These are phyloP conservation scores for Triplophysa siluroides DNA, from an alignment of 2,113 vertebrate genomes.

Conservation along the genomic window DNA sequence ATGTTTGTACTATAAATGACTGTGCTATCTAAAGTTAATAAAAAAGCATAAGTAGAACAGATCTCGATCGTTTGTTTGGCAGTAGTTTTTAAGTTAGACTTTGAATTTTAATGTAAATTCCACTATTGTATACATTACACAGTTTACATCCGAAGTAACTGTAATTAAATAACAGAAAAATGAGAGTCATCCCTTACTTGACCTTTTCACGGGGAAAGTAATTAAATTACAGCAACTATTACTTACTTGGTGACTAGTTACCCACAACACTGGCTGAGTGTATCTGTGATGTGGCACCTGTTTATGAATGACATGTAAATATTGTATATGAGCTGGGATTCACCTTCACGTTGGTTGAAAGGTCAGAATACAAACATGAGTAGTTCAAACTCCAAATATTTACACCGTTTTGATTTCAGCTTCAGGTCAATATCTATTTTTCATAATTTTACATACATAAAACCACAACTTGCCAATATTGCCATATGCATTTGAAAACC, in stretches of 20 bases:
- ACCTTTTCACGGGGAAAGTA: too few species aligned
- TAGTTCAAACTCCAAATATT: neutral
- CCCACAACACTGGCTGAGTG: neutral
- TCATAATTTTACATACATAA: neutral
- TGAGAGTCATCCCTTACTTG: too few species aligned
- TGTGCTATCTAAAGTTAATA: neutral
- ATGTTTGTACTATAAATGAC: neutral
- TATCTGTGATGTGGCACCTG: neutral
- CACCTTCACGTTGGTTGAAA: neutral
- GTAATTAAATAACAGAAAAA: too few species aligned
- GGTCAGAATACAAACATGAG: neutral
- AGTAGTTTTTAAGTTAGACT: too few species aligned
- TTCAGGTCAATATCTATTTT: neutral
- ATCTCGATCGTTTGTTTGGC: neutral
- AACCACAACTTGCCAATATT: too few species aligned
- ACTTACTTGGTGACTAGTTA: too few species aligned
- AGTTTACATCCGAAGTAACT: too few species aligned
- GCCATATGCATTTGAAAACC: too few species aligned
- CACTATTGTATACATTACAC: too few species aligned
- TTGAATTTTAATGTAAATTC: too few species aligned
- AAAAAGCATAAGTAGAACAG: neutral
- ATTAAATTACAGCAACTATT: too few species aligned
- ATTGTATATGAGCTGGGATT: neutral
- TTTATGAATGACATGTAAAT: neutral
- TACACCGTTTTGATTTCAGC: too few species aligned